Evolutionary conservation across 2,888 invertebrate species (phyloP).

Genomic region (Drosophila nr. perissopoda): DNA sequence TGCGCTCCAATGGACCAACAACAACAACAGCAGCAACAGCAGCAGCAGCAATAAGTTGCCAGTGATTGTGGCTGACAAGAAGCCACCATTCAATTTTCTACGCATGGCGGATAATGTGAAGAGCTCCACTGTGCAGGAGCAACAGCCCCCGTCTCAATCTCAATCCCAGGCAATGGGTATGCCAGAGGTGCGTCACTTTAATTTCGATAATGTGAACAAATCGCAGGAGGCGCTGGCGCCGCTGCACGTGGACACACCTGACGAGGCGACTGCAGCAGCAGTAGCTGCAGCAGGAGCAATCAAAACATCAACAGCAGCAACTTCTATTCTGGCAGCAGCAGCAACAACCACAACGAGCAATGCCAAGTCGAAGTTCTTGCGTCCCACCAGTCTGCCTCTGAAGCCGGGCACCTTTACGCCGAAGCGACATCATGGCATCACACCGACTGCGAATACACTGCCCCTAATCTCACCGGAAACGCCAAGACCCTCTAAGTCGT

Average conservation of each 20-base stretch:
- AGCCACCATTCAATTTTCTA: conserved; percentile 83
- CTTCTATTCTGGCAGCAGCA: neutral
- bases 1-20: conserved; percentile 72
- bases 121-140: conserved; percentile 39
- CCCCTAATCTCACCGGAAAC: conserved; percentile 96
- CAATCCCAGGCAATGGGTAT: conserved; percentile 17
- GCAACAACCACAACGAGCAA: neutral
- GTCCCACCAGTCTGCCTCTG: conserved; percentile 93
- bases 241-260: conserved; percentile 82
- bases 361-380: conserved; percentile 88
- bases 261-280: conserved; percentile 26
- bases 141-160: conserved; percentile 2
- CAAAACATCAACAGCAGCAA: neutral
- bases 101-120: conserved; percentile 84
- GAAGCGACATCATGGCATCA: conserved; percentile 92
- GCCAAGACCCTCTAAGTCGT: conserved; percentile 94
- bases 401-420: conserved; percentile 94
- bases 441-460: conserved; percentile 92
- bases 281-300: neutral
- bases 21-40: conserved; percentile 12
- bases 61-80: conserved; percentile 56
- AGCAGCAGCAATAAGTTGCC: conserved; percentile 31
- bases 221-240: conserved; percentile 65
- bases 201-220: conserved; percentile 77
- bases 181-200: conserved; percentile 83